phyloP scores from a whole-genome alignment of 1,140 invertebrate species.

The Drosophila lacertosa region DNA sequence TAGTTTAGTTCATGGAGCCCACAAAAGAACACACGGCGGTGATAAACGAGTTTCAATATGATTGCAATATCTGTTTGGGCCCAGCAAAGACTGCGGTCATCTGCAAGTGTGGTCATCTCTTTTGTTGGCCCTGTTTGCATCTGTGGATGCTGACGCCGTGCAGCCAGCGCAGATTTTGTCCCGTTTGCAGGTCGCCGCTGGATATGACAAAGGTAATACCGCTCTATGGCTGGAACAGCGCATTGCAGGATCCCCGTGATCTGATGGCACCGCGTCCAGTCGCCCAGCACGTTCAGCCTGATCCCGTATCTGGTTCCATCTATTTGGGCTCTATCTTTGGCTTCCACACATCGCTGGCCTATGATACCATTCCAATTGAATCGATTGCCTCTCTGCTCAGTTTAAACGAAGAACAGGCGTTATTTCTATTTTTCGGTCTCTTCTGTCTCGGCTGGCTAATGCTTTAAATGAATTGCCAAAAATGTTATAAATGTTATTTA shows the following conservation, averaged over 20 bases:
- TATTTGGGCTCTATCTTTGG: not conserved
- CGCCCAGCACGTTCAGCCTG: not conserved
- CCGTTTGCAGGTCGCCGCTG: not conserved
- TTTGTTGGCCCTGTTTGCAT: conserved; percentile 10
- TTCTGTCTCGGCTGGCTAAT: not conserved
- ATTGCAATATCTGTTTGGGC: conserved; percentile 1
- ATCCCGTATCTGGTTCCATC: not conserved
- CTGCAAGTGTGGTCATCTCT: conserved; percentile 4
- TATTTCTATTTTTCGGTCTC: not conserved
- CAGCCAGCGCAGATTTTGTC: not conserved
- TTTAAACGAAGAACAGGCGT: not conserved
- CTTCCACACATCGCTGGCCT: not conserved
- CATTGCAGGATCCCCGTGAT: not conserved
- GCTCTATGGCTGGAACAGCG: not conserved
- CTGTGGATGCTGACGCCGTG: conserved; percentile 1
- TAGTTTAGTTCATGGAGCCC: conserved; percentile 2
- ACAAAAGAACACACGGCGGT: not conserved
- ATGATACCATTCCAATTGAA: not conserved
- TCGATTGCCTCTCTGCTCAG: not conserved
- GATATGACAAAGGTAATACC: not conserved
- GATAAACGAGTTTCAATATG: not conserved
- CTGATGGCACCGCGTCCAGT: not conserved
- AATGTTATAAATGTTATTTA: too few species aligned
- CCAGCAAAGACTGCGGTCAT: conserved; percentile 10
- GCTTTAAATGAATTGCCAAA: too few species aligned